Conservation (phyloP, 1,140 invertebrate species). For the Drosophila pachea region DNA sequence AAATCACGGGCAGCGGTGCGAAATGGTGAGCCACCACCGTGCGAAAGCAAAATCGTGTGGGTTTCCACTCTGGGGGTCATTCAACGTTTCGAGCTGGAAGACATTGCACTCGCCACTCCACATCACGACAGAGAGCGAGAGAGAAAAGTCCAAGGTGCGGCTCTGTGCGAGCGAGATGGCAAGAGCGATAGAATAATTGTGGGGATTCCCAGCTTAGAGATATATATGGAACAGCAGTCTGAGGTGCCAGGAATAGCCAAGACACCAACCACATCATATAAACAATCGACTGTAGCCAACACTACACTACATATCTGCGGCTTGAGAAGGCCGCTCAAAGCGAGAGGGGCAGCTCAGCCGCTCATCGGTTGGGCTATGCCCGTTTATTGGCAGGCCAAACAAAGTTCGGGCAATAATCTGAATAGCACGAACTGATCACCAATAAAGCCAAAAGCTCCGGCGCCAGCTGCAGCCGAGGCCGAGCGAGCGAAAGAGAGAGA, state of each 20-base stretch:
- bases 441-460: neutral
- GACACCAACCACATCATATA: too few species aligned
- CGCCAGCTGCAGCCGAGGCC: neutral
- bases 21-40: conserved; percentile 12
- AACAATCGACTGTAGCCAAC: too few species aligned
- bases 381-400: neutral
- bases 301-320: too few species aligned
- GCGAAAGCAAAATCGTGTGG: conserved; percentile 11
- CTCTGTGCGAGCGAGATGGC: too few species aligned
- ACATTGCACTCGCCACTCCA: conserved; percentile 27
- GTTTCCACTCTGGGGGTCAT: conserved; percentile 21
- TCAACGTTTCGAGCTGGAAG: conserved; percentile 31
- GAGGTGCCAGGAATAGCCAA: too few species aligned
- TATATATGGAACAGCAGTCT: too few species aligned
- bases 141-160: too few species aligned
- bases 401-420: neutral
- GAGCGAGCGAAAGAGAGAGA: neutral
- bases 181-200: too few species aligned
- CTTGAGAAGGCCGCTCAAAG: too few species aligned
- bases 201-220: too few species aligned
- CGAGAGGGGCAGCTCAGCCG: too few species aligned
- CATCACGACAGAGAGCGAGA: neutral
- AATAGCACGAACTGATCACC: neutral
- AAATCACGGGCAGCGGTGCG: conserved; percentile 17
- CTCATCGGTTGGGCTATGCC: too few species aligned